These are phyloP conservation scores for Caenorhabditis virilis DNA, from an alignment of 2,888 invertebrate genomes.

Conservation along the genomic window DNA sequence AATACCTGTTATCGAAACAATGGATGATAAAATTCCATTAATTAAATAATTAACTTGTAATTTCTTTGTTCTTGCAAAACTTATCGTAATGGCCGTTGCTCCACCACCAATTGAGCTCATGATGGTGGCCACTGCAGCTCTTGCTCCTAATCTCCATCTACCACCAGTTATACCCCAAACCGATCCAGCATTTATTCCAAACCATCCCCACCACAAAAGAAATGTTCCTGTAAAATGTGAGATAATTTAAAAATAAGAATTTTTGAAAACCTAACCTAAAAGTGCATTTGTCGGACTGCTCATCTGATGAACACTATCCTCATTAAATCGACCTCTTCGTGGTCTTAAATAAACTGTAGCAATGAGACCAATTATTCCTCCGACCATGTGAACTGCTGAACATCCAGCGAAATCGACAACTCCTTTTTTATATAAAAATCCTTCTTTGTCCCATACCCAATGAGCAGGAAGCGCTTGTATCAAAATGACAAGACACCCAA, in stretches of 20 bases:
- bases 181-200: conserved; percentile 60
- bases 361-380: conserved; percentile 61
- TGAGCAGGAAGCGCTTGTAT: conserved; percentile 70
- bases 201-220: conserved; percentile 64
- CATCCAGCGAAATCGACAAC: conserved; percentile 69
- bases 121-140: conserved; percentile 59
- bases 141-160: conserved; percentile 56
- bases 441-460: conserved; percentile 70
- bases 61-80: conserved; percentile 52
- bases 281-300: conserved; percentile 60
- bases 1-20: conserved; percentile 59
- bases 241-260: background rate
- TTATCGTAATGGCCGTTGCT: conserved; percentile 59
- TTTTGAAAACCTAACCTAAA: conserved; percentile 43
- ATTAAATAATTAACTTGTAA: conserved; percentile 56
- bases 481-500: conserved; percentile 58
- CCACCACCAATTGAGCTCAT: conserved; percentile 66
- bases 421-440: conserved; percentile 63
- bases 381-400: conserved; percentile 68
- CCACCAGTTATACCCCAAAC: conserved; percentile 61
- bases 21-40: conserved; percentile 57
- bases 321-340: conserved; percentile 55
- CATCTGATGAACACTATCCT: conserved; percentile 57
- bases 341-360: conserved; percentile 63
- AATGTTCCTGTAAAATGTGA: conserved; percentile 44